Evolutionary conservation across 2,113 vertebrate species (phyloP).

Genomic region (Irena cyanogastra): DNA sequence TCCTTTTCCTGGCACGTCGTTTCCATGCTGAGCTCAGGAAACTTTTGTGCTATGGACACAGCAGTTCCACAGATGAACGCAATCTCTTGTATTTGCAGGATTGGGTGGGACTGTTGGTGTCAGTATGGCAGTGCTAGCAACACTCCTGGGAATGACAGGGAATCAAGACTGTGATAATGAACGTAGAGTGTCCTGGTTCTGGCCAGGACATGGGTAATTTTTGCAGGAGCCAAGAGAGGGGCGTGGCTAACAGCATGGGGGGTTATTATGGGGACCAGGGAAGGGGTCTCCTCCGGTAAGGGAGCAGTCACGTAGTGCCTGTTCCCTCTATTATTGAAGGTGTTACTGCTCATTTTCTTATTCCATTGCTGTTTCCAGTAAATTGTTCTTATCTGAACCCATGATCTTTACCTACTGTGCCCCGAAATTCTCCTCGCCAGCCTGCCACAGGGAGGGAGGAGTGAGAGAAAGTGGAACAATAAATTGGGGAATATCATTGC

Average conservation of each 20-base stretch:
- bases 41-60: fast-evolving
- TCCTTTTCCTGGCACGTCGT: background rate
- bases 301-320: fast-evolving
- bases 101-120: background rate
- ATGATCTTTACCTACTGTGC: background rate
- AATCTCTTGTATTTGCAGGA: background rate
- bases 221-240: background rate
- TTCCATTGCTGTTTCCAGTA: background rate
- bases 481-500: background rate
- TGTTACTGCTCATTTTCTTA: background rate
- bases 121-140: background rate
- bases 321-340: background rate
- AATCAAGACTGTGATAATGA: background rate
- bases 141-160: background rate
- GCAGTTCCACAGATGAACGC: background rate
- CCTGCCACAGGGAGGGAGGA: fast-evolving
- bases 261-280: background rate
- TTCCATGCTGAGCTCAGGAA: background rate
- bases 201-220: background rate
- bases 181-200: background rate
- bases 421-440: background rate
- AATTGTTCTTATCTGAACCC: background rate
- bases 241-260: background rate
- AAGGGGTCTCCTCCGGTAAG: background rate
- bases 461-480: fast-evolving